Percentiles rank a stretch among this genome's conserved stretches.
These are phyloP conservation scores for Heliconius erato DNA, from an alignment of 2,888 invertebrate species.

Conservation along the genomic window DNA sequence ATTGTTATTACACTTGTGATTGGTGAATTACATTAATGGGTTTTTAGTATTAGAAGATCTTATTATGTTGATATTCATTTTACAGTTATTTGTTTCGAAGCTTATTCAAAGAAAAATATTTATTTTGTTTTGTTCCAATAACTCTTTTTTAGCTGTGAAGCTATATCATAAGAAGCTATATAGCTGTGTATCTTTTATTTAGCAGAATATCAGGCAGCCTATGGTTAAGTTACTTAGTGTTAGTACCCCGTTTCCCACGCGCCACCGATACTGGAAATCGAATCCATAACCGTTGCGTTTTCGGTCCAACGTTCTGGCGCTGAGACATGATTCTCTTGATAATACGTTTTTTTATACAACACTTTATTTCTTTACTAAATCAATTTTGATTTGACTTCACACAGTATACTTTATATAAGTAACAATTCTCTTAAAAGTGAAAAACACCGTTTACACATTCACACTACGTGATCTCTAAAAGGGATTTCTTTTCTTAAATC, in stretches of 20 bases:
- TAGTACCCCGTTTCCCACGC: no score
- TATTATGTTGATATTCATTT: neutral
- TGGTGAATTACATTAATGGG: neutral
- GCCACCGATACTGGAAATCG: no score
- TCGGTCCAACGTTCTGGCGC: no score
- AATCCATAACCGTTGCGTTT: no score
- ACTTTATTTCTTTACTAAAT: neutral
- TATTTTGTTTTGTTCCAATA: neutral
- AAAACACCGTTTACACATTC: slow-evolving; percentile 23
- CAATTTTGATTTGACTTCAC: neutral
- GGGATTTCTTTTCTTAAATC: slow-evolving; percentile 20
- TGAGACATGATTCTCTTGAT: neutral
- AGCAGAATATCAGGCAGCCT: no score
- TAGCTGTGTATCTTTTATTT: neutral
- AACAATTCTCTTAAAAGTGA: slow-evolving; percentile 25
- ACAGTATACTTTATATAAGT: neutral
- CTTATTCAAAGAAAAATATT: neutral
- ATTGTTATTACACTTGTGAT: neutral
- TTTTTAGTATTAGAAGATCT: slow-evolving; percentile 9
- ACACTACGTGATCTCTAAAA: slow-evolving; percentile 23
- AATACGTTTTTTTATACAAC: neutral
- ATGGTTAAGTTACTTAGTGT: no score
- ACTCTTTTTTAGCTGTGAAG: neutral
- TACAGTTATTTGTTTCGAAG: neutral
- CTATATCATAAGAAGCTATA: no score